These are phyloP conservation scores for Clinocottus analis DNA, from an alignment of 2,113 vertebrate species.

Conservation along the genomic window DNA sequence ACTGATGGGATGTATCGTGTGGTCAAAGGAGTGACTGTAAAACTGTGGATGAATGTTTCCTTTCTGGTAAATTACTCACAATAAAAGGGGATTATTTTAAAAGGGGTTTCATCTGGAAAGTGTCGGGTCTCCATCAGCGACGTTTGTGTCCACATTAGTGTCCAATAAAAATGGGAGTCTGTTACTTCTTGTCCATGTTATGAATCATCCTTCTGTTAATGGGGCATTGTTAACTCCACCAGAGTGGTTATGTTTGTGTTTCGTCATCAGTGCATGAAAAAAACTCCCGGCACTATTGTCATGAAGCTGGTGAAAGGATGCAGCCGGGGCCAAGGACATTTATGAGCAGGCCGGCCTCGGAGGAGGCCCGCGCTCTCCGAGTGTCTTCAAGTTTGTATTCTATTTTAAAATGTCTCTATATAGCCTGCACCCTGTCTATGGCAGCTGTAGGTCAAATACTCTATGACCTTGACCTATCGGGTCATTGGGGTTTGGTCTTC, in stretches of 20 bases:
- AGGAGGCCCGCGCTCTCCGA: background rate
- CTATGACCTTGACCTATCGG: background rate
- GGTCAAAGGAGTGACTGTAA: too few species aligned
- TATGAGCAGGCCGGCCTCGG: too few species aligned
- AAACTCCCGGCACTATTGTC: too few species aligned
- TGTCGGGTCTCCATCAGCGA: too few species aligned
- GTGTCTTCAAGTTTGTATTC: background rate
- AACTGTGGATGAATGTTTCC: background rate
- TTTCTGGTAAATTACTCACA: background rate
- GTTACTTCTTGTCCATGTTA: too few species aligned
- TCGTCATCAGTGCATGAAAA: too few species aligned
- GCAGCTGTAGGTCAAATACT: background rate
- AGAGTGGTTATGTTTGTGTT: too few species aligned
- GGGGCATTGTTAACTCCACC: background rate
- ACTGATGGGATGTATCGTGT: background rate
- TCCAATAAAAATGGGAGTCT: too few species aligned
- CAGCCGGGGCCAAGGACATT: too few species aligned
- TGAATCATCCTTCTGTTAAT: background rate
- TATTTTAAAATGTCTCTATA: background rate
- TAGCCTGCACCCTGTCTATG: background rate
- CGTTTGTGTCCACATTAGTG: too few species aligned
- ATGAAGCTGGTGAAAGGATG: too few species aligned
- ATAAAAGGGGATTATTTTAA: background rate
- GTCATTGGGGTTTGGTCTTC: background rate
- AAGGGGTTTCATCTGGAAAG: too few species aligned